Evolutionary conservation across 2,888 invertebrate genomes (phyloP).

Genomic region (Lepidochrysops patricia): DNA sequence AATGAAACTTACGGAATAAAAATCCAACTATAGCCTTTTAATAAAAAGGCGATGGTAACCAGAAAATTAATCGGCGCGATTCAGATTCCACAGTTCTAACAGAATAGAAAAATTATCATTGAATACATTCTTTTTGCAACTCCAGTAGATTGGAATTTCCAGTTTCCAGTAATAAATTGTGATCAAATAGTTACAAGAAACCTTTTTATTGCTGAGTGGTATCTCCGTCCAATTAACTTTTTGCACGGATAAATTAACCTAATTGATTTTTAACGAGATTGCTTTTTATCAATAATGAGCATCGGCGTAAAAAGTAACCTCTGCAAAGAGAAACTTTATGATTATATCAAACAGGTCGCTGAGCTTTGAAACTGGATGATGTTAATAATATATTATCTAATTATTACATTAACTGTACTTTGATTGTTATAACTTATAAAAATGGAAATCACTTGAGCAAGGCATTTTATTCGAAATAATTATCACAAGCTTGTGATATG

Average conservation of each 20-base stretch:
- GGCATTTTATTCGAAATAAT: too few species aligned
- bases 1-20: not conserved
- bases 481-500: too few species aligned
- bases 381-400: not conserved
- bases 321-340: not conserved
- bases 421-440: too few species aligned
- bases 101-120: slow-evolving; percentile 8
- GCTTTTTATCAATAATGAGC: slow-evolving; percentile 5
- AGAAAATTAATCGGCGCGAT: not conserved
- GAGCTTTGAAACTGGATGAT: not conserved
- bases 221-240: slow-evolving; percentile 13
- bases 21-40: not conserved
- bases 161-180: slow-evolving; percentile 9
- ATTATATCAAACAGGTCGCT: not conserved
- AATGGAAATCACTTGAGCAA: too few species aligned
- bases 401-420: too few species aligned
- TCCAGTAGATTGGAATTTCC: slow-evolving; percentile 5
- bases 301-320: not conserved
- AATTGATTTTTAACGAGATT: slow-evolving; percentile 1
- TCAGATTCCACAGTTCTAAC: not conserved
- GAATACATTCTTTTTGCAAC: slow-evolving; percentile 8
- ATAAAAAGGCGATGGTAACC: not conserved
- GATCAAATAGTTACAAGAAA: slow-evolving; percentile 4
- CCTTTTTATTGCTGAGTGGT: slow-evolving; percentile 8
- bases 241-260: slow-evolving; percentile 5